Percentiles rank a stretch among this genome's conserved stretches.
phyloP scores from a whole-genome alignment of 2,888 invertebrate species.

The Lasioglossum calceatum region DNA sequence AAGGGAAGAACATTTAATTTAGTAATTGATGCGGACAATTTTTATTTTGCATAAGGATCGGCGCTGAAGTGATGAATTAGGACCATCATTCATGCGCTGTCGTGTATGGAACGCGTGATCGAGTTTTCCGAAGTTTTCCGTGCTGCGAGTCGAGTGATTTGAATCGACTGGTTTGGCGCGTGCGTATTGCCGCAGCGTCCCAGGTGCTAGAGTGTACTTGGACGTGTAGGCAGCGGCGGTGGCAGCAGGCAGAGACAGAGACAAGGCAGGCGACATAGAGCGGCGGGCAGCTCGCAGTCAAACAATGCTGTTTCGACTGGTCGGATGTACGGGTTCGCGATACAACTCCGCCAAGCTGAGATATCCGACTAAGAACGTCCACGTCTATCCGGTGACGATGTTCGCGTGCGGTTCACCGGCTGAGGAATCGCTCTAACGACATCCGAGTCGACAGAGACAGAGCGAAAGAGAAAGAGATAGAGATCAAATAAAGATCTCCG shows the following conservation, averaged over 20 bases:
- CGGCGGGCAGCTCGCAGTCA: constrained; percentile 48
- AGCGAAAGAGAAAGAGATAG: background rate
- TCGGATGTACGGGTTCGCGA: constrained; percentile 44
- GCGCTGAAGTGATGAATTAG: background rate
- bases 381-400: constrained; percentile 37
- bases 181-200: constrained; percentile 45
- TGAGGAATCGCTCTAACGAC: constrained; percentile 34
- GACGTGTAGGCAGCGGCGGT: background rate
- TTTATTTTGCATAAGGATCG: background rate
- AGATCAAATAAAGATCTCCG: background rate
- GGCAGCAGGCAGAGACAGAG: background rate
- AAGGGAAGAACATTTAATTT: background rate
- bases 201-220: constrained; percentile 42
- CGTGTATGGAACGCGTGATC: constrained; percentile 11
- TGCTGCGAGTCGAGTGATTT: constrained; percentile 44
- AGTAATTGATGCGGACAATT: background rate
- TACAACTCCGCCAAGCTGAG: constrained; percentile 29
- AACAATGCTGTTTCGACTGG: constrained; percentile 66
- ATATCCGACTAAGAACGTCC: constrained; percentile 1
- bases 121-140: constrained; percentile 21
- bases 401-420: constrained; percentile 29
- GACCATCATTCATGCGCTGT: background rate
- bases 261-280: constrained; percentile 32
- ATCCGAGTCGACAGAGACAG: background rate
- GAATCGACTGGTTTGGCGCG: constrained; percentile 44